A percentile compares a stretch with the other conserved stretches of the same genome.
These are phyloP conservation scores for Helicorthomorpha holstii DNA, from an alignment of 1,140 invertebrate genomes.

Conservation along the genomic window DNA sequence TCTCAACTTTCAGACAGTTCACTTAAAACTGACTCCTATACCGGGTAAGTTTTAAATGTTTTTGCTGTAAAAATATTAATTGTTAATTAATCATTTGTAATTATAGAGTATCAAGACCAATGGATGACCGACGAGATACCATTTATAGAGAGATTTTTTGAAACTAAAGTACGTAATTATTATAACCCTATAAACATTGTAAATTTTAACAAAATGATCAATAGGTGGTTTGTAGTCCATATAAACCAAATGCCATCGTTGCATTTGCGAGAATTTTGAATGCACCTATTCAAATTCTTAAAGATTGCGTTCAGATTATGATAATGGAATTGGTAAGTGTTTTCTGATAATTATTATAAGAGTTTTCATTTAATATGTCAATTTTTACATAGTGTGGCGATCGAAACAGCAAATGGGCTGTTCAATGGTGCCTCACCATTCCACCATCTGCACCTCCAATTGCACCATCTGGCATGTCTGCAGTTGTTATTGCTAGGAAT, in stretches of 20 bases:
- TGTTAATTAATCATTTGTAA: neutral
- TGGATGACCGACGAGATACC: conserved; percentile 71
- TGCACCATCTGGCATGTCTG: conserved; percentile 64
- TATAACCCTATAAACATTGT: neutral
- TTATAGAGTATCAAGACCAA: conserved; percentile 56
- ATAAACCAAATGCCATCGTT: conserved; percentile 67
- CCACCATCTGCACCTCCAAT: conserved; percentile 68
- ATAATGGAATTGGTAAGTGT: conserved; percentile 47
- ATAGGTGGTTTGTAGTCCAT: conserved; percentile 48
- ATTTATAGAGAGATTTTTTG: conserved; percentile 82
- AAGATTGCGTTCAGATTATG: conserved; percentile 82
- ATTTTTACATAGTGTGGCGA: conserved; percentile 38
- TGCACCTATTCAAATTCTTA: conserved; percentile 63
- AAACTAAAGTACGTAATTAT: conserved; percentile 52
- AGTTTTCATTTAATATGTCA: no score
- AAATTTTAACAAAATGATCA: conserved; percentile 6
- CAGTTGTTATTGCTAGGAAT: conserved; percentile 58
- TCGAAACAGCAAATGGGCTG: conserved; percentile 56
- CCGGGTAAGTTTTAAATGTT: conserved; percentile 25
- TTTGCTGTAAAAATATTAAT: neutral
- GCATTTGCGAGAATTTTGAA: conserved; percentile 67
- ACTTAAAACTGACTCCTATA: conserved; percentile 67
- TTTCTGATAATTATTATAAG: neutral
- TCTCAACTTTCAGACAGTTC: conserved; percentile 70
- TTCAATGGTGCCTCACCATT: conserved; percentile 77